Evolutionary conservation across 2,888 invertebrate species (phyloP).

Genomic region (Cistogaster globosa): DNA sequence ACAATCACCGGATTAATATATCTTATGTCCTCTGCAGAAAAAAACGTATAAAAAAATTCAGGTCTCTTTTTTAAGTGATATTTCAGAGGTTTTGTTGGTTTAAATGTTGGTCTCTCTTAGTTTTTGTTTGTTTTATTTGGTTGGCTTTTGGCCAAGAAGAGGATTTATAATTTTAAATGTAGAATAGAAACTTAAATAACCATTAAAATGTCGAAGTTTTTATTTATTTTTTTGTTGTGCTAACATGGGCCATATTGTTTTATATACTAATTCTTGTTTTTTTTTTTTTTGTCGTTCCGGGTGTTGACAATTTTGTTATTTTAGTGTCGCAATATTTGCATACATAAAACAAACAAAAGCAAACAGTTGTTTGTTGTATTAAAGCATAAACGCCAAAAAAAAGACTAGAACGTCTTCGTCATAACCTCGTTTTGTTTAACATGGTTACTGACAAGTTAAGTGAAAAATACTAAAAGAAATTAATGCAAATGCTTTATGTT

Average conservation of each 20-base stretch:
- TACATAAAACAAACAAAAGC: constrained; percentile 37
- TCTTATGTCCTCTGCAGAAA: constrained; percentile 26
- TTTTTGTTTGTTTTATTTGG: constrained; percentile 12
- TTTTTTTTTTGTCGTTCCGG: constrained; percentile 12
- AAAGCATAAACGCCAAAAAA: not conserved
- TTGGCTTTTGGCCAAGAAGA: constrained; percentile 58
- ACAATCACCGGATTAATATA: constrained; percentile 36
- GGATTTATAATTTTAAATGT: constrained; percentile 54
- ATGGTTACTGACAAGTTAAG: too few relatives aligned
- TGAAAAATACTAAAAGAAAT: too few relatives aligned
- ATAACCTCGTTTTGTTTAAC: constrained; percentile 27
- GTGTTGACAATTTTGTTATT: constrained; percentile 63
- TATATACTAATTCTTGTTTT: constrained; percentile 17
- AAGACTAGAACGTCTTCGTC: constrained; percentile 15
- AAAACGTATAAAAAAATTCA: not conserved
- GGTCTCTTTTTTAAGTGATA: constrained; percentile 9
- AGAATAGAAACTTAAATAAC: constrained; percentile 65
- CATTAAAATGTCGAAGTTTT: constrained; percentile 55
- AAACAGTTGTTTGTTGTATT: constrained; percentile 10
- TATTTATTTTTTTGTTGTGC: not conserved
- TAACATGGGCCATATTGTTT: constrained; percentile 64
- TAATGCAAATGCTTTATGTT: too few relatives aligned
- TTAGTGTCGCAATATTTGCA: constrained; percentile 62
- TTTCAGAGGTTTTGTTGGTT: not conserved
- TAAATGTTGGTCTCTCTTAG: too few relatives aligned